Conservation (phyloP, 2,888 invertebrate species). For the Hemicrepidius hirtus region DNA sequence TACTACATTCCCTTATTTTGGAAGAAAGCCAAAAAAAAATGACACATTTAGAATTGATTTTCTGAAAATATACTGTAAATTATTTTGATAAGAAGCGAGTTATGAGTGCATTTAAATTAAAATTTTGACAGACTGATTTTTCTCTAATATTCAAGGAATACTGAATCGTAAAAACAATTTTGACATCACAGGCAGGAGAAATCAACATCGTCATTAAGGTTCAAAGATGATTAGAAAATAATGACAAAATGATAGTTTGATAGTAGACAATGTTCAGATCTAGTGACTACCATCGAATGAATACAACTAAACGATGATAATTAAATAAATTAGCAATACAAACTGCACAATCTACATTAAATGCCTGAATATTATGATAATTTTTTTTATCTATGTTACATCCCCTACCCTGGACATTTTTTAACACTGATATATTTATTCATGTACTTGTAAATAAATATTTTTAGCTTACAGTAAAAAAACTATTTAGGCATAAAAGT, state of each 20-base stretch:
- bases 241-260: background rate
- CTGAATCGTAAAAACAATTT: constrained; percentile 65
- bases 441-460: constrained; percentile 49
- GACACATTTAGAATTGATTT: background rate
- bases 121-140: constrained; percentile 6
- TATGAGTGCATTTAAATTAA: constrained; percentile 10
- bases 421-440: constrained; percentile 64
- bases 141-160: constrained; percentile 58
- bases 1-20: constrained; percentile 14
- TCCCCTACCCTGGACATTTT: constrained; percentile 68
- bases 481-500: constrained; percentile 35
- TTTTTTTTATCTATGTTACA: constrained; percentile 61
- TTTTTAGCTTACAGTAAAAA: constrained; percentile 45
- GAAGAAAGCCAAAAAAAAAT: constrained; percentile 12
- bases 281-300: constrained; percentile 11
- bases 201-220: constrained; percentile 25
- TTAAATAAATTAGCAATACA: constrained; percentile 42
- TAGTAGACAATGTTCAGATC: constrained; percentile 23
- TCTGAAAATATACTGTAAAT: constrained; percentile 2
- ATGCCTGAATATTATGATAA: constrained; percentile 54
- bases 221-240: background rate
- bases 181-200: constrained; percentile 68
- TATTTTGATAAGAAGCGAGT: background rate
- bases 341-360: constrained; percentile 32
- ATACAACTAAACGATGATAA: constrained; percentile 26